Base-by-base conservation (phyloP, 64 coral and sea anemone species). In the Pachyseris speciosa region DNA sequence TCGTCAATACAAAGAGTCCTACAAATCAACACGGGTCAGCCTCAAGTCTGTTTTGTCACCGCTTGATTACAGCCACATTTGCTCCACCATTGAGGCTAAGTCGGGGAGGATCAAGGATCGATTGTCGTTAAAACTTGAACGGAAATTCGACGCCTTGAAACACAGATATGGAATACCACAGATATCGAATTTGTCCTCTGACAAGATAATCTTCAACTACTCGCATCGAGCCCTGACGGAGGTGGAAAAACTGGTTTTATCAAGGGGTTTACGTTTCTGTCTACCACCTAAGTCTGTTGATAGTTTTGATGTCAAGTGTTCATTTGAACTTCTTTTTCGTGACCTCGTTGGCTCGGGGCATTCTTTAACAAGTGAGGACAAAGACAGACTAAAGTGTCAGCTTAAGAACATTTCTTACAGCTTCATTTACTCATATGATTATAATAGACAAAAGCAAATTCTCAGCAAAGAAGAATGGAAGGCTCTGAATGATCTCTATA, bases 311-410 rank as follows among this genome's bases (percentile, higher is more conserved):
- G 52, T 60, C 9, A 63, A 64, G n/a, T 39, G 78, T 17, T 83
- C 53, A 15, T 83, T 83, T 83, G 78, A 83, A 83, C n/a, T 83
- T 27, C 78, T 83, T 24, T 83, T 16, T 26, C 50, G 78, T 37
- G 32, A 83, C 17, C 53, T 83, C 19, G 25, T 61, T 61, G 30
- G 39, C 22, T 37, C 34, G 9, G 78, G 53, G 29, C 78, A 33
- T 63, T 37, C 53, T 5, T 61, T 83, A 61, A 60, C 52, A 5
- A 48, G 19, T 30, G 41, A 78, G 20, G 41, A 78, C 41, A 7
- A 78, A 44, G 74, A 78, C 41, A n/a, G 41, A 42, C 20, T 78
- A 20, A 78, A 78, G 44, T 26, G 74, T 78, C 2, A 27, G 44
- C 20, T 45, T 5, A 78, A 78, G 50, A 78, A 51, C 31, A 51